Evolutionary conservation across 2,113 vertebrate species (phyloP).

Genomic region (Ammodytes dubius): DNA sequence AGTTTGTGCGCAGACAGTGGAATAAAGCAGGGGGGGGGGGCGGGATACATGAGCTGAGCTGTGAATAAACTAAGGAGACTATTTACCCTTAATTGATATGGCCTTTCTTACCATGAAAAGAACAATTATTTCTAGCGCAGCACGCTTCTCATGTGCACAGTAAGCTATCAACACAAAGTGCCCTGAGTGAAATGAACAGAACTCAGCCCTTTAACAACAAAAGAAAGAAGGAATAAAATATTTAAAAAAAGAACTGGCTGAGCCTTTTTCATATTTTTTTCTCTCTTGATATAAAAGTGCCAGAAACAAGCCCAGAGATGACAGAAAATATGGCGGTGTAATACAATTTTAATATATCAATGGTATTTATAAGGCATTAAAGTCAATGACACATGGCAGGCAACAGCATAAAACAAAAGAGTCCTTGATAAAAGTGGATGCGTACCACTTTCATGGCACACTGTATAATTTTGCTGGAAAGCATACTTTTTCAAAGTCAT

Average conservation of each 20-base stretch:
- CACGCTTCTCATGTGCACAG: conserved; percentile 84
- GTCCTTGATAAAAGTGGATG: conserved; percentile 81
- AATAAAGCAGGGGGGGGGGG: conserved; percentile 50
- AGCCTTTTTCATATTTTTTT: conserved; percentile 70
- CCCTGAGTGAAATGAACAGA: conserved; percentile 83
- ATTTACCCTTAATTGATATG: conserved; percentile 89
- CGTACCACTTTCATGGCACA: conserved; percentile 80
- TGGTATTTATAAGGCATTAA: conserved; percentile 86
- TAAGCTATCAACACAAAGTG: conserved; percentile 84
- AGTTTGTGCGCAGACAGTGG: conserved; percentile 56
- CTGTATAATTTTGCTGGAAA: conserved; percentile 83
- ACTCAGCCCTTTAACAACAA: conserved; percentile 69
- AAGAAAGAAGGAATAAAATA: conserved; percentile 16
- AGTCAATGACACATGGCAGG: conserved; percentile 83
- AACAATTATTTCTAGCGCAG: conserved; percentile 86
- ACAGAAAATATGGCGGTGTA: conserved; percentile 80
- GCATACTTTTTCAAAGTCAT: conserved; percentile 72
- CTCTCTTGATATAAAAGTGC: conserved; percentile 79
- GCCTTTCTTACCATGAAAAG: conserved; percentile 88
- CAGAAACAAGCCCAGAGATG: conserved; percentile 80
- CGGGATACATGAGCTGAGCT: conserved; percentile 79
- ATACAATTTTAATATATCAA: conserved; percentile 86
- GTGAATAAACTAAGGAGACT: conserved; percentile 87
- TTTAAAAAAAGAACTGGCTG: conserved; percentile 41
- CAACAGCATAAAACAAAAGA: conserved; percentile 81